Evolutionary conservation across 1,140 invertebrate genomes (phyloP), one percentile per base, ranked within the genome.

Genomic region (Phymorhynchus buccinoides): DNA sequence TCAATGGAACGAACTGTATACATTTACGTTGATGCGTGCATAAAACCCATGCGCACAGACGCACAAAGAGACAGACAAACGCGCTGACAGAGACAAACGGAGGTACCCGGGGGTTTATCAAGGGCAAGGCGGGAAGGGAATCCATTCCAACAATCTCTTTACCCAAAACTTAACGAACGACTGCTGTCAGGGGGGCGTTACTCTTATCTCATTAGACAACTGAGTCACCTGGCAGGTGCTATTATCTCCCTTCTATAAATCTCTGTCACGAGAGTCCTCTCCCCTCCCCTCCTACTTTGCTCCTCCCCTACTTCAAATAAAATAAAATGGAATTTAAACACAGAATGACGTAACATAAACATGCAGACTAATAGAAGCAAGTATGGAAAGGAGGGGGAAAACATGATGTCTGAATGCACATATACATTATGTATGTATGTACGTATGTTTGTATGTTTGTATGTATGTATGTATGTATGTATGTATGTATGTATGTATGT

Each of bases 91-190:
- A 62, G 56, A 62, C 44, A 48, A 48, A 48, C 44, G 6, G 44
- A 48, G 18, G 18, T 14, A 62, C 22, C 12, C 56, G 56, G 7
- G n/a, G 22, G 56, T 62, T 62, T 62, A 62, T 62, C 56, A 62
- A 62, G 56, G 56, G 22, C 56, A 9, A 62, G 22, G 18, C 12
- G 22, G 6, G 14, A 27, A 22, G n/a, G n/a, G n/a, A 27, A 22
- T 62, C 56, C 56, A 62, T 62, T 62, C n/a, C 22, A 27, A 62
- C 56, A 62, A 62, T 62, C 56, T 62, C 56, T 62, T 62, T 62
- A 62, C 56, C 56, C 18, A 62, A 62, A 62, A 27, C 56, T 27
- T 62, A 62, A 62, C 56, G 56, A 62, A 62, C 56, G 56, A 62
- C 7, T 14, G 56, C 56, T 62, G 56, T 62, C 56, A 62, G 12